Base-by-base conservation (phyloP, 1,140 invertebrate genomes). In the Anoplophora glabripennis region DNA sequence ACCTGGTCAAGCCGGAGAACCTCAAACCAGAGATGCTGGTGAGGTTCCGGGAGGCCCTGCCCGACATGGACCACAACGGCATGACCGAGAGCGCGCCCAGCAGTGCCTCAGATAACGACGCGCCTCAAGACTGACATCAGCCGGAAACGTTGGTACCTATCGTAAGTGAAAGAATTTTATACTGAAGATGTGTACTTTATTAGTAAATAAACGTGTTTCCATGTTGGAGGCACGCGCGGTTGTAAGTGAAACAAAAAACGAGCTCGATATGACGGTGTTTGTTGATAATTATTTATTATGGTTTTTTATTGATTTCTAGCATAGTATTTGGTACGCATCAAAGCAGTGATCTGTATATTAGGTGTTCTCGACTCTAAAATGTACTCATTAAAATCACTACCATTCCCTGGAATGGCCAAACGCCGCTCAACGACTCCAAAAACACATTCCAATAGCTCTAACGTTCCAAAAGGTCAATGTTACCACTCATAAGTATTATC, bases 1-100 rank as follows among this genome's bases (percentile, higher is more conserved):
- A 82, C 66, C 78, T 83, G 72, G 77, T 78, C 42, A 81, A 82
- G 56, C 78, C 80, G 54, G 81, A 76, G 57, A 76, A 76, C 64
- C 60, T 76, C 18, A 74, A 75, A 57, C 80, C 73, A 67, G 81
- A 78, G 72, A 79, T 71, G 76, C 76, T 69, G 76, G 78, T 70
- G 74, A 78, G 59, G 68, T 68, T 77, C 76, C 56, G 76, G 70
- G 60, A 76, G 65, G 54, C 73, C 47, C 48, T 65, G 12, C 54
- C 54, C 33, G 61, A 64, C 66, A 55, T 61, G 46, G 65, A 67
- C 37, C 63, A 68, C 38, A 72, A 74, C 61, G 71, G 70, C 40
- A 62, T 64, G 44, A 57, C 45, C 47, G 68, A 68, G 14, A 61
- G 53, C 17, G 42, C n/a, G 42, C 15, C 58, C 61, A 63, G 68